These are phyloP conservation scores for Cryptoprocta ferox DNA, from an alignment of 2,797 vertebrate species.

Conservation along the genomic window DNA sequence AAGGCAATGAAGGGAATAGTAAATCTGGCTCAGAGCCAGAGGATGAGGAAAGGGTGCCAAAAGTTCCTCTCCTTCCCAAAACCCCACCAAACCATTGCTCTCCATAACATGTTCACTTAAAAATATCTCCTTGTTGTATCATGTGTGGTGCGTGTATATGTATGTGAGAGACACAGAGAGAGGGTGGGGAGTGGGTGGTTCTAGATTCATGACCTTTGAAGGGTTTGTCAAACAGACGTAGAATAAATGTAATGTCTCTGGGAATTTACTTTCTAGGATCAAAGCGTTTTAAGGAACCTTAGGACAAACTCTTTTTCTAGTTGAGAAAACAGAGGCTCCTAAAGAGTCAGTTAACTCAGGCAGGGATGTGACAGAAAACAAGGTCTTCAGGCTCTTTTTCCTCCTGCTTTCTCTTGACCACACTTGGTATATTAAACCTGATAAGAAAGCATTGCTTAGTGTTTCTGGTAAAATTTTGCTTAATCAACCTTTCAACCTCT, in stretches of 20 bases:
- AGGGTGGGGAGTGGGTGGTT: not conserved
- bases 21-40: not conserved
- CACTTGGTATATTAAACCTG: not conserved
- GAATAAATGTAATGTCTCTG: not conserved
- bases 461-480: not conserved
- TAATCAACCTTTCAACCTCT: not conserved
- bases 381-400: not conserved
- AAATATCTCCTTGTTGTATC: not conserved
- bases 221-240: not conserved
- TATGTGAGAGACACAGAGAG: not conserved
- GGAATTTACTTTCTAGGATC: constrained; percentile 39
- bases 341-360: not conserved
- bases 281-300: constrained; percentile 11
- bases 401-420: not conserved
- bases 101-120: not conserved
- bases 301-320: not conserved
- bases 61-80: not conserved
- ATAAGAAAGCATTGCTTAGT: not conserved
- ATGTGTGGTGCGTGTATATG: no score
- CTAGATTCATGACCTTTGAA: not conserved
- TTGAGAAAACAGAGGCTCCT: constrained; percentile 5
- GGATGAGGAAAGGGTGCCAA: not conserved
- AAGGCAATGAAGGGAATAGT: not conserved
- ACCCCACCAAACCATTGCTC: not conserved
- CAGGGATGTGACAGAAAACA: not conserved